phyloP scores from a whole-genome alignment of 2,797 vertebrate species.

The Cossypha dichroa region DNA sequence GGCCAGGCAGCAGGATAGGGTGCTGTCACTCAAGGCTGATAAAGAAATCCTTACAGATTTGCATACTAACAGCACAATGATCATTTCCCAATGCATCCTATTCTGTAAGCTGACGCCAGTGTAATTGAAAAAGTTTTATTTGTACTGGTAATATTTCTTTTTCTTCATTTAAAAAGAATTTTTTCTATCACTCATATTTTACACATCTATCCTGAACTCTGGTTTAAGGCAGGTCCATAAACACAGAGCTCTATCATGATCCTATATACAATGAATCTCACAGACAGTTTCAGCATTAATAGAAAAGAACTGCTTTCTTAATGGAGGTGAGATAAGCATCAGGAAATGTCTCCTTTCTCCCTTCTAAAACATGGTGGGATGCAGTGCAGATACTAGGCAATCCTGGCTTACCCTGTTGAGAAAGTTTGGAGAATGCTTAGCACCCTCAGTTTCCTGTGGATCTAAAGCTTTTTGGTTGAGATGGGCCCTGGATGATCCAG shows the following conservation, averaged over 20 bases:
- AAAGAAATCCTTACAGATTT: background rate
- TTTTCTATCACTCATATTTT: background rate
- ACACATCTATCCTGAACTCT: background rate
- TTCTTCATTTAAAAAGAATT: background rate
- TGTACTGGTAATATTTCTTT: background rate
- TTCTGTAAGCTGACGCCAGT: background rate
- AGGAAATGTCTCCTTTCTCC: background rate
- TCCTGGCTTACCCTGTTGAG: background rate
- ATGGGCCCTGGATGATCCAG: background rate
- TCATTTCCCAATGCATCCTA: background rate
- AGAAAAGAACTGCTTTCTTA: background rate
- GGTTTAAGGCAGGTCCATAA: background rate
- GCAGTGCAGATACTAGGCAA: background rate
- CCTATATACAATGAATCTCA: background rate
- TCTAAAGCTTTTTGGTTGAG: background rate
- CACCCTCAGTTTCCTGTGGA: background rate
- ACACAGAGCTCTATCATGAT: background rate
- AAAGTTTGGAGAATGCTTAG: background rate
- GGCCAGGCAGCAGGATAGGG: background rate
- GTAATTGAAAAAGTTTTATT: background rate
- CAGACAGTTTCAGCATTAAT: background rate
- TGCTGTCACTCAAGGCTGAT: background rate
- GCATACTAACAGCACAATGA: background rate
- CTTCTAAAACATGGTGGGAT: background rate
- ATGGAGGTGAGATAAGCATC: background rate